Percentiles rank a stretch among this genome's conserved stretches.
Conservation (phyloP, 2,113 vertebrate genomes). For the Ceratotherium simum region DNA sequence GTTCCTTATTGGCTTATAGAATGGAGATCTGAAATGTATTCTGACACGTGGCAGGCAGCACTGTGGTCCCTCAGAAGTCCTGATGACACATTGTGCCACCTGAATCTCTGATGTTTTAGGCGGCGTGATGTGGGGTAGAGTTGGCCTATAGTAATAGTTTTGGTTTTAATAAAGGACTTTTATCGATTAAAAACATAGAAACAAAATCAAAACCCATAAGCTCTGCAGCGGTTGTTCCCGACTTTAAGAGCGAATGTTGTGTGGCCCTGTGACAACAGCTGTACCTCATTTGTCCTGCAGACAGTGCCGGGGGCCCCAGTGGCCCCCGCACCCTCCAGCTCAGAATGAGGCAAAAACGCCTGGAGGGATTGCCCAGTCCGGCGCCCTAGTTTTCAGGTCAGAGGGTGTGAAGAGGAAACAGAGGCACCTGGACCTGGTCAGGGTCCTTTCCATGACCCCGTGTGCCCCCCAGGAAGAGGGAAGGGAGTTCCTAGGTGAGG, state of each 20-base stretch:
- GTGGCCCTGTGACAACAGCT: neutral
- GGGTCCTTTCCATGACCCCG: neutral
- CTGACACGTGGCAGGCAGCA: neutral
- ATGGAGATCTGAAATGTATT: neutral
- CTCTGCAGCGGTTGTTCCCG: neutral
- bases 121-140: neutral
- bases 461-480: neutral
- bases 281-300: rapidly evolving
- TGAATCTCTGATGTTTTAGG: neutral
- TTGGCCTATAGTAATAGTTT: neutral
- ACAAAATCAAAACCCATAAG: neutral
- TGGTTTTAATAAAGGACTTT: neutral
- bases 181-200: neutral
- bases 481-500: neutral
- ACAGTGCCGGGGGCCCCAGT: neutral
- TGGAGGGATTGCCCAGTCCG: neutral
- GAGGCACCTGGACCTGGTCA: neutral
- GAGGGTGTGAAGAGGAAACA: neutral
- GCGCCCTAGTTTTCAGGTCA: neutral
- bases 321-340: neutral
- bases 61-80: neutral
- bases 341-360: neutral
- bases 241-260: neutral
- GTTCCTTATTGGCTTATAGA: neutral
- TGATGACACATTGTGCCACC: neutral